Conservation (phyloP, 2,113 vertebrate genomes). For the Heterotilapia buettikoferi region DNA sequence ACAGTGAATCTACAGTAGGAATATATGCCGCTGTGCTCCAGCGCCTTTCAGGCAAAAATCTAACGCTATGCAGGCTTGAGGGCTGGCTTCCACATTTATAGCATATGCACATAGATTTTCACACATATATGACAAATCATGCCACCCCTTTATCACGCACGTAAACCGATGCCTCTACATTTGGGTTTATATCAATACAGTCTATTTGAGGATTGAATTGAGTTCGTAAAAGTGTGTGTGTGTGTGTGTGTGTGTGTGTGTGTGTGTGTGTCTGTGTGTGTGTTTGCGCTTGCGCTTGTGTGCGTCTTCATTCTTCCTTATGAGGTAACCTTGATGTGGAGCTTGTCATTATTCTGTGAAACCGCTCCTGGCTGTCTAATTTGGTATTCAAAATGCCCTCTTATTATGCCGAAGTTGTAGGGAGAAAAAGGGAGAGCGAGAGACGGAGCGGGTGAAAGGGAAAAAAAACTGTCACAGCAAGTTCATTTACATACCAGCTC, state of each 20-base stretch:
- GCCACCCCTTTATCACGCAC: not conserved
- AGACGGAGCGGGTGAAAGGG: not conserved
- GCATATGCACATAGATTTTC: not conserved
- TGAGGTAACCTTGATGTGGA: constrained; percentile 1
- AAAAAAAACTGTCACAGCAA: not conserved
- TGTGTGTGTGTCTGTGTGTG: rapidly evolving
- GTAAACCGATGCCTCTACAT: not conserved
- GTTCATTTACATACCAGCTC: constrained; percentile 39
- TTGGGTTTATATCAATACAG: not conserved
- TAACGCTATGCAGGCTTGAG: not conserved
- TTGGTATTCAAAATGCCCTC: constrained; percentile 43
- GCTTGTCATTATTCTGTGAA: constrained; percentile 12
- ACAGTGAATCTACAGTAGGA: not conserved
- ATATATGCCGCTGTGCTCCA: not conserved
- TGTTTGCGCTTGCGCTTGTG: rapidly evolving
- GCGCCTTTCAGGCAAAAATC: not conserved
- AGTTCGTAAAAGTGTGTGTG: not conserved
- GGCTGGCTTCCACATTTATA: not conserved
- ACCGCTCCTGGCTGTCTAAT: constrained; percentile 33
- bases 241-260: rapidly evolving
- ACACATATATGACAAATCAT: not conserved
- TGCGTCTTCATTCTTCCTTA: not conserved
- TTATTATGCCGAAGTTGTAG: constrained; percentile 24
- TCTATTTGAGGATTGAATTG: not conserved
- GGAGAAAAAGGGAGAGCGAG: not conserved